A percentile compares a stretch with the other conserved stretches of the same genome.
These are phyloP conservation scores for Gallirallus australis DNA, from an alignment of 2,797 vertebrate genomes.

Conservation along the genomic window DNA sequence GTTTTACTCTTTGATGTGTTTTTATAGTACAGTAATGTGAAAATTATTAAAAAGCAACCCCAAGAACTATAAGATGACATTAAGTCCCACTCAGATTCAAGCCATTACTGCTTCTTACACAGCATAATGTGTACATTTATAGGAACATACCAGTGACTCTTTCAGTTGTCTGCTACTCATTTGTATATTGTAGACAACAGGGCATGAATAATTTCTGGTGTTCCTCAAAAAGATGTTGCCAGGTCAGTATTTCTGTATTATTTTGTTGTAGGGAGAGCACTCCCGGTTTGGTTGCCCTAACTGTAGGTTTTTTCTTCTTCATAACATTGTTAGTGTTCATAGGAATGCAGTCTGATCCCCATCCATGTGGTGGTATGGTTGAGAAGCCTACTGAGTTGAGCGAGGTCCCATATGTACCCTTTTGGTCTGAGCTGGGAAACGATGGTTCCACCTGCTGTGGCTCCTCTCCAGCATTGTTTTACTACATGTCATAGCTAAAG, in stretches of 20 bases:
- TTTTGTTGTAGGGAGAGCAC: not conserved
- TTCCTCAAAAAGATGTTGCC: not conserved
- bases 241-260: not conserved
- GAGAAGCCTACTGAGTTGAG: not conserved
- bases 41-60: not conserved
- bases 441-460: not conserved
- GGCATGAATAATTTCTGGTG: not conserved
- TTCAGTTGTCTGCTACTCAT: not conserved
- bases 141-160: not conserved
- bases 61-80: not conserved
- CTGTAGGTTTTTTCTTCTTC: not conserved
- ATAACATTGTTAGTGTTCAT: not conserved
- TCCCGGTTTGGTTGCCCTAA: not conserved
- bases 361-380: rapidly evolving
- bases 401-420: not conserved
- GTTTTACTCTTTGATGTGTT: not conserved
- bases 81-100: not conserved
- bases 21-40: not conserved
- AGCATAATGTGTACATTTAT: not conserved
- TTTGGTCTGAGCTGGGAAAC: not conserved
- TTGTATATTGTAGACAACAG: rapidly evolving
- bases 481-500: not conserved
- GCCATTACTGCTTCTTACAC: not conserved
- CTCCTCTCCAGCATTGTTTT: not conserved
- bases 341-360: not conserved